Conservation (phyloP, 64 coral and sea anemone genomes). For the Montipora sp. region DNA sequence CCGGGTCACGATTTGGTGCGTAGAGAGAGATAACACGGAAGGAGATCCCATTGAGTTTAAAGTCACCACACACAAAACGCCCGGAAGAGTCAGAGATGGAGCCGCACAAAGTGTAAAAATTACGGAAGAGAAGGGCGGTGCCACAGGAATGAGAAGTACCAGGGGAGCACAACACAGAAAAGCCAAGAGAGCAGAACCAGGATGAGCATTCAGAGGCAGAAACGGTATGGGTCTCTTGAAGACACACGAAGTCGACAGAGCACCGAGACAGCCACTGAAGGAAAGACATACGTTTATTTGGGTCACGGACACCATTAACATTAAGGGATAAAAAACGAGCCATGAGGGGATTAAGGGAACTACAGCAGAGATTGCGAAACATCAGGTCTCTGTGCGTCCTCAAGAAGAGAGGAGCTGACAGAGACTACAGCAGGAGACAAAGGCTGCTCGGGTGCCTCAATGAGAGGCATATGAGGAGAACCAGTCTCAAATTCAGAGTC, state of each 20-base stretch:
- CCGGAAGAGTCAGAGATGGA: not conserved
- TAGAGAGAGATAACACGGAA: conserved; percentile 15
- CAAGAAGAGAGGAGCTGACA: not conserved
- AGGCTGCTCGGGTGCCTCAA: not conserved
- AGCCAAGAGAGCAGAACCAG: conserved; percentile 25
- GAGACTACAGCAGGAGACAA: not conserved
- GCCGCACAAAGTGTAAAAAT: too few relatives aligned
- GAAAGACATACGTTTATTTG: not conserved
- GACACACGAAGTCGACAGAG: not conserved
- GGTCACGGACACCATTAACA: conserved; percentile 13
- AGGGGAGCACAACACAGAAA: not conserved
- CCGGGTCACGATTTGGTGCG: conserved; percentile 24
- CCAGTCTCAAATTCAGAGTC: not conserved
- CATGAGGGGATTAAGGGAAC: not conserved
- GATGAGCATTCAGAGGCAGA: not conserved
- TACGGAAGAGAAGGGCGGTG: too few relatives aligned
- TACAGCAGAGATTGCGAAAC: not conserved
- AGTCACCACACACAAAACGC: not conserved
- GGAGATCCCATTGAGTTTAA: not conserved
- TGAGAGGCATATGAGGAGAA: not conserved
- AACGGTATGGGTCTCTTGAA: conserved; percentile 59
- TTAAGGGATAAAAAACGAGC: conserved; percentile 13
- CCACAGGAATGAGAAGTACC: not conserved
- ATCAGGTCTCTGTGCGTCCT: not conserved
- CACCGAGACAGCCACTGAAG: conserved; percentile 36